Base-by-base conservation (phyloP, 2,888 invertebrate species). In the Linyphia triangularis region DNA sequence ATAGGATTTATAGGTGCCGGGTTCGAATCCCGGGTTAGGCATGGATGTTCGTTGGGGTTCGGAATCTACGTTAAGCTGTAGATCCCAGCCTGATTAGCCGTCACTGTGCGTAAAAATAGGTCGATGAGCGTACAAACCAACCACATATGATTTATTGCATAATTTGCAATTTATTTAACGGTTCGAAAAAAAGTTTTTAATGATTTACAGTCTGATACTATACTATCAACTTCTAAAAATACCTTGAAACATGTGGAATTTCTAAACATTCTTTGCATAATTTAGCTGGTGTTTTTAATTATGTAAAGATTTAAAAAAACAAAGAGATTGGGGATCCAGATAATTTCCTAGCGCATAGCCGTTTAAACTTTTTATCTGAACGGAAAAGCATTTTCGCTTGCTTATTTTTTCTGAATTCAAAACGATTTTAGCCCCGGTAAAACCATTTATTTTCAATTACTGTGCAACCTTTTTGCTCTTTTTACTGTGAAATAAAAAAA, bases 361-460 rank as follows among this genome's bases (percentile, higher is more conserved):
- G 73, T 73, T 73, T 73, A 73, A 73, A 73, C 61, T 77, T 63
- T 77, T 77, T 77, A 77, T 77, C 77, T 63, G 24, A 57, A 59
- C 73, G 73, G 73, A 73, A 73, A 73, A 73, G 73, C 73, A 73
- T 73, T 73, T 73, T 73, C 59, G 33, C 59, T 22, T n/a, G 63
- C 63, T 63, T 63, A 28, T 73, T 73, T 77, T 77, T 77, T 63
- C 61, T 63, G 40, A 61, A 77, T 77, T 77, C 77, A 61, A 63
- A 63, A 77, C 63, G 77, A 37, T 77, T 77, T 63, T 24, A 51
- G 73, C 51, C 59, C 33, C 73, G 57, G 73, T 73, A 63, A 77
- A 77, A 77, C 77, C 77, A 77, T 77, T 77, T 77, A 77, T 77
- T 77, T 77, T 77, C 77, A 77, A 77, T 77, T 77, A 77, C 77